Evolutionary conservation across 2,888 invertebrate species (phyloP).

Genomic region (Chrysomela aeneicollis): DNA sequence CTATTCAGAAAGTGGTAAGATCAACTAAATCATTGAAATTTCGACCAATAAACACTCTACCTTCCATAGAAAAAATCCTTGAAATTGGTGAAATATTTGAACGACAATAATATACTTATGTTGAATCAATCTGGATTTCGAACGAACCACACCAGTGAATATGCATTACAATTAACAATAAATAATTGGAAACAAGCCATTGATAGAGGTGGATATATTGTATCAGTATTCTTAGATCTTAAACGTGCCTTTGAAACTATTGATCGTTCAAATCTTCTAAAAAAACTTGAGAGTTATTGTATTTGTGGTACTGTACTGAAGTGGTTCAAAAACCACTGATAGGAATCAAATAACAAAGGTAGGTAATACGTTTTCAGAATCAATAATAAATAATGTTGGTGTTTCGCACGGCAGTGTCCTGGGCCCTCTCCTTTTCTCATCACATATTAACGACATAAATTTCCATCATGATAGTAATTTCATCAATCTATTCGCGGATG

Average conservation of each 20-base stretch:
- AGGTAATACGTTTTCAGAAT: slow-evolving; percentile 7
- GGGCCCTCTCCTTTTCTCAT: background rate
- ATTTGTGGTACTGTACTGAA: slow-evolving; percentile 5
- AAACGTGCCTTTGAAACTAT: slow-evolving; percentile 13
- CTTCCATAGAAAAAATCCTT: slow-evolving; percentile 3
- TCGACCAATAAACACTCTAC: slow-evolving; percentile 14
- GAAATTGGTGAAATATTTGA: slow-evolving; percentile 11
- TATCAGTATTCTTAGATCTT: background rate
- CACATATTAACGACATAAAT: slow-evolving; percentile 7
- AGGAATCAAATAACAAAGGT: slow-evolving; percentile 8
- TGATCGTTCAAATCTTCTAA: slow-evolving; percentile 8
- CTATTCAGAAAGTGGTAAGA: slow-evolving; percentile 13
- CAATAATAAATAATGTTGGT: slow-evolving; percentile 6
- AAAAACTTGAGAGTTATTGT: slow-evolving; percentile 12
- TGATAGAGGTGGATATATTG: slow-evolving; percentile 7
- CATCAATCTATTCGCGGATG: background rate
- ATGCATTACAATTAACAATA: slow-evolving; percentile 7
- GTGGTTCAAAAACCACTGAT: slow-evolving; percentile 10
- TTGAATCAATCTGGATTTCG: slow-evolving; percentile 16
- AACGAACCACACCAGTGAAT: slow-evolving; percentile 4
- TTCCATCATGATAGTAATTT: slow-evolving; percentile 6
- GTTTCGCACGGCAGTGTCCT: slow-evolving; percentile 2
- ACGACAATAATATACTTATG: slow-evolving; percentile 8
- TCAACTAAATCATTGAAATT: slow-evolving; percentile 8
- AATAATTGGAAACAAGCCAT: slow-evolving; percentile 15